Evolutionary conservation across 1,140 invertebrate species (phyloP), one percentile per base, ranked within the genome.

Genomic region (Temnothorax longispinosus): DNA sequence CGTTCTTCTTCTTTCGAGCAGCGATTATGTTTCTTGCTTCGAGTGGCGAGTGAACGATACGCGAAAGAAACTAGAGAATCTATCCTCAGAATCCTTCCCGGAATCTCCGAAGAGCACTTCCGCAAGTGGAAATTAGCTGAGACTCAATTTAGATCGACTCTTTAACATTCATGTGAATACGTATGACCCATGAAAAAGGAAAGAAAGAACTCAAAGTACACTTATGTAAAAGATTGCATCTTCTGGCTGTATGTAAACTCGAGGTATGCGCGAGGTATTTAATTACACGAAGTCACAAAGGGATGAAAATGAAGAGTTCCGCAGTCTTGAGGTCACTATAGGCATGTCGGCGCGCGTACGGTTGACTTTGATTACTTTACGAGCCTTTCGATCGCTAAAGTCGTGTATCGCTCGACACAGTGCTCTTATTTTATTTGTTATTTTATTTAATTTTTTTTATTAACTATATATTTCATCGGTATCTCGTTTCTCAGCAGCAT

Each of bases 301-400:
- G 50, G 35, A 41, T 69, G 13, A 18, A 54, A 41, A 41, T 41
- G 64, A 69, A 54, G 21, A 47, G 58, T 38, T 71, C 65, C 65
- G 80, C 80, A 84, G 80, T 84, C 80, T 84, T 84, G 69, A 60
- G 38, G 54, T 84, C 56, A 21, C 41, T 84, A 84, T 84, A 84
- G 80, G 80, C 80, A 84, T 75, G 56, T 84, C 80, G 80, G 80
- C 71, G 75, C 82, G 82, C 82, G 74, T 85, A 85, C 58, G 82
- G 15, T 78, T 78, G 82, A 85, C 82, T 91, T 90, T 91, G 88
- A 90, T 88, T 89, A 90, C 52, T 72, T 86, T 44, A 80, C 67
- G 86, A 91, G 86, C 87, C 78, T 81, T 27, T 60, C 91, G 89
- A 89, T 91, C 80, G 74, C 88, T 89, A 91, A 85, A 88, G 76